Percentiles rank a stretch among this genome's conserved stretches.
Evolutionary conservation across 2,113 vertebrate genomes (phyloP).

Genomic region (Solenodon paradoxus): DNA sequence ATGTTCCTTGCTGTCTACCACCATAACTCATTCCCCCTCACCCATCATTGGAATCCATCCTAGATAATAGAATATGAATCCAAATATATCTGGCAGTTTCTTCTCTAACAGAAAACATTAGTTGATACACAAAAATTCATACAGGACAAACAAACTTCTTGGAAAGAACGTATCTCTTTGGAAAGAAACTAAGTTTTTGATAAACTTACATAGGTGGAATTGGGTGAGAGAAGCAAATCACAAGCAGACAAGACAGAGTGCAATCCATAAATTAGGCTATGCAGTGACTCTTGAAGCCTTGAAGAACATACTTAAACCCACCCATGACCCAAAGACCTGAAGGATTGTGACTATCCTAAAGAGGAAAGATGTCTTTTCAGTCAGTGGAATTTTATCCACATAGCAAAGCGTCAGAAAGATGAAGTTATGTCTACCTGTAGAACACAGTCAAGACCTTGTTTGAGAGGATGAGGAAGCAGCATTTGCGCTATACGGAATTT

Average conservation of each 20-base stretch:
- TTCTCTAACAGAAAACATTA: background rate
- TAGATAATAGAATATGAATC: no score
- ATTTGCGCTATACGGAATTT: no score
- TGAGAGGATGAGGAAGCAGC: background rate
- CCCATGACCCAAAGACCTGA: background rate
- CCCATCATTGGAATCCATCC: no score
- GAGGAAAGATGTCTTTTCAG: background rate
- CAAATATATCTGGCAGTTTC: no score
- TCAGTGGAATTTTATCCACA: background rate
- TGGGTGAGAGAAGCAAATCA: background rate
- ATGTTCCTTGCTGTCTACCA: no score
- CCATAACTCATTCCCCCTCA: no score
- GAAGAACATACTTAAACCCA: background rate
- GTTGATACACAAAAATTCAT: background rate
- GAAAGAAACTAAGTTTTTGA: no score
- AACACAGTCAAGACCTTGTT: background rate
- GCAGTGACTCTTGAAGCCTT: background rate
- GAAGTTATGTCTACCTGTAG: background rate
- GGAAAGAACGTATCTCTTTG: no score
- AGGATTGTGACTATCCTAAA: background rate
- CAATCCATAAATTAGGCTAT: background rate
- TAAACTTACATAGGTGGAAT: background rate
- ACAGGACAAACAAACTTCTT: background rate
- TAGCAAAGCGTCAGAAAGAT: background rate
- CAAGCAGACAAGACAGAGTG: background rate